A percentile compares a stretch with the other conserved stretches of the same genome.
Evolutionary conservation across 2,113 vertebrate species (phyloP).

Genomic region (Patagioenas fasciata): DNA sequence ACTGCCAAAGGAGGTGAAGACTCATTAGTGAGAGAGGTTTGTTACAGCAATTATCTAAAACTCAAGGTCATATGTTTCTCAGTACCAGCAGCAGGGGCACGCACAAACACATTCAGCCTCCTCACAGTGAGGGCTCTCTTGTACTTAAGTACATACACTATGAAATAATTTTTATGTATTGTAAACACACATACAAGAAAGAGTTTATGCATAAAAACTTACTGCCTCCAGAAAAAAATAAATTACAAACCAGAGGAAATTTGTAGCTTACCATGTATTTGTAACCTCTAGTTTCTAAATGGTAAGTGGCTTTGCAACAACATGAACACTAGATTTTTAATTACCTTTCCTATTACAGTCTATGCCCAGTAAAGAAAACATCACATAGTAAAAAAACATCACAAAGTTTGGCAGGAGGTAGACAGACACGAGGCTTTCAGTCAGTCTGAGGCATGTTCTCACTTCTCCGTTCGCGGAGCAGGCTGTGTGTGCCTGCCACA

Average conservation of each 20-base stretch:
- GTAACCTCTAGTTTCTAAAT: background rate
- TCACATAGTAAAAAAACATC: background rate
- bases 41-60: background rate
- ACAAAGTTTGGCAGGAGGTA: background rate
- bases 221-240: background rate
- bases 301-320: background rate
- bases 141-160: background rate
- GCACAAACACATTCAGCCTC: background rate
- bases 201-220: background rate
- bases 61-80: background rate
- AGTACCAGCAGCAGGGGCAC: background rate
- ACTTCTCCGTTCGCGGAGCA: background rate
- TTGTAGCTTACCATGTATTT: background rate
- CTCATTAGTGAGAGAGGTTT: background rate
- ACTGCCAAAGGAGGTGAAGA: background rate
- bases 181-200: fast-evolving
- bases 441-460: background rate
- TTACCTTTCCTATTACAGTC: background rate
- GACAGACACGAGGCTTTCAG: background rate
- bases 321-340: background rate
- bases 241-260: background rate
- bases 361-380: background rate
- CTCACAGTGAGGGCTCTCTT: background rate
- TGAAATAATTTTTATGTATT: background rate
- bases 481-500: background rate